phyloP scores from a whole-genome alignment of 2,888 invertebrate species.

The Belgica antarctica region DNA sequence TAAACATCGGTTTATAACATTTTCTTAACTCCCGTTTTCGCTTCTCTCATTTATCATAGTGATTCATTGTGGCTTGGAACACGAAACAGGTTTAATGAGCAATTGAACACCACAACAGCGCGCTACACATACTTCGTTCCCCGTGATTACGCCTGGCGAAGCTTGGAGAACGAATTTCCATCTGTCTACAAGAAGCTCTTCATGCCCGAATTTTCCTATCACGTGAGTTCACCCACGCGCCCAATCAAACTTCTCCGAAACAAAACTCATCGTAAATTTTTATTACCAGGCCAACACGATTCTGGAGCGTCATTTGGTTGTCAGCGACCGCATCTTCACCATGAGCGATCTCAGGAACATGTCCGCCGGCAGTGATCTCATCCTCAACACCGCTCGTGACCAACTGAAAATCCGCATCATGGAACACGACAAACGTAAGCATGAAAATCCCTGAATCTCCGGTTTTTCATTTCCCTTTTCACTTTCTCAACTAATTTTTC shows the following conservation, averaged over 20 bases:
- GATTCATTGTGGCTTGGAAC: constrained; percentile 74
- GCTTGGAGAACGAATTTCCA: constrained; percentile 70
- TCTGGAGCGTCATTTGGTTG: constrained; percentile 83
- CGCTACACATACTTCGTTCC: constrained; percentile 91
- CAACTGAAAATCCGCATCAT: constrained; percentile 70
- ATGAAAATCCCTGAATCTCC: background rate
- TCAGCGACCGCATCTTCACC: constrained; percentile 73
- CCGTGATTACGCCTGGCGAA: constrained; percentile 83
- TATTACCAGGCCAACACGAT: constrained; percentile 69
- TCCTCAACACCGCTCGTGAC: constrained; percentile 70
- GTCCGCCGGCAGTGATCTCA: constrained; percentile 62
- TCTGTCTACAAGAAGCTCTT: constrained; percentile 82
- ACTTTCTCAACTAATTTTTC: background rate
- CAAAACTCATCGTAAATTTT: background rate
- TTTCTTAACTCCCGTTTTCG: no score
- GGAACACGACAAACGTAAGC: constrained; percentile 74
- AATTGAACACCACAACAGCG: constrained; percentile 70
- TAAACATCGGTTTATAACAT: constrained; percentile 25
- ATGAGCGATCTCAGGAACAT: constrained; percentile 74
- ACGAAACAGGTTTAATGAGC: constrained; percentile 73
- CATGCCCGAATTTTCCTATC: constrained; percentile 75
- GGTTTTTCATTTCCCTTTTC: background rate
- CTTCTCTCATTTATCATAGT: no score
- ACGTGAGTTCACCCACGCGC: constrained; percentile 62
- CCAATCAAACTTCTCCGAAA: constrained; percentile 9